Evolutionary conservation across 1,140 invertebrate species (phyloP), one percentile per base, ranked within the genome.

Genomic region (Ptiloglossa arizonensis): DNA sequence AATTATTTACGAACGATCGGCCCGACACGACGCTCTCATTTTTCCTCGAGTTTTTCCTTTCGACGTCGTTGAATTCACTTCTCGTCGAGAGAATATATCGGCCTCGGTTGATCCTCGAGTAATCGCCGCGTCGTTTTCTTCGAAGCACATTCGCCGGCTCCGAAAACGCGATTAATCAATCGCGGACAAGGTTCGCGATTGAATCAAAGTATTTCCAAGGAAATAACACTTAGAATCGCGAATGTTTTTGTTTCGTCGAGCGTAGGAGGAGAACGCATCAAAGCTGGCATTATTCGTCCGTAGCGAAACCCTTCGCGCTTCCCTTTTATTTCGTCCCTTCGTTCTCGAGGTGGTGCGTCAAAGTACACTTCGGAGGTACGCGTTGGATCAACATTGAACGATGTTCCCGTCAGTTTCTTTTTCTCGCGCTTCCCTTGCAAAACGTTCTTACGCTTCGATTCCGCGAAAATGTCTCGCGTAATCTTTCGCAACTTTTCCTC

Each of bases 231-330:
- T 4, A 22, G 19, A 6, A 35, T 27, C 11, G n/a, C 48, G 6
- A 6, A 32, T 19, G 38, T 41, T 73, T 41, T 64, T 54, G 11
- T 38, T 5, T 19, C 6, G 13, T 17, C 4, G 27, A 60, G 27
- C 5, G 32, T 15, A 64, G 11, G 48, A 22, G n/a, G 13, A 8
- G 8, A 15, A 29, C 2, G 41, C 0, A 60, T 76, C 44, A 76
- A 76, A 46, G 73, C 44, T 50, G 1, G 54, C 73, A 69, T 76
- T 76, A 59, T 76, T 56, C 73, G 35, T 32, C 27, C 11, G 59
- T 73, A 35, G 48, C 59, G 46, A 64, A 35, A 22, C 62, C 15
- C 71, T 67, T 66, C 35, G 59, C 50, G 29, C 41, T 27, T 50
- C 6, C 64, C 48, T 76, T 38, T 50, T 59, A 35, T 69, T 48